Base-by-base conservation (phyloP, 37 sponge, comb jelly and placozoan genomes). In the Eunapius fragilis region DNA sequence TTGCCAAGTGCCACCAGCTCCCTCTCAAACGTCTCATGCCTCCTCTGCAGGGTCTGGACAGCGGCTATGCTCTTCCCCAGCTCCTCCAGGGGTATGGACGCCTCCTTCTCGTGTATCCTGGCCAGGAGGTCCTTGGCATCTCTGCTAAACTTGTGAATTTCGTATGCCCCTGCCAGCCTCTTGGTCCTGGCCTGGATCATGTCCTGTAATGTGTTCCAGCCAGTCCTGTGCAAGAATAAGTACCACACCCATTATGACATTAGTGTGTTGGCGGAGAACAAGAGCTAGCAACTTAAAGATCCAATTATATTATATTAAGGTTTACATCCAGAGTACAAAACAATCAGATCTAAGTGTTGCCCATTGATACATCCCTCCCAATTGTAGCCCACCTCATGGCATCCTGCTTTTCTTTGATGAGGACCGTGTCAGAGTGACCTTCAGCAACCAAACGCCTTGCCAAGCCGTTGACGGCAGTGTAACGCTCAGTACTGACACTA, bases 341-440 rank as follows among this genome's bases (percentile, higher is more conserved):
- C 6, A 41, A 41, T 9, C 41, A 41, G 6, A 9, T 41, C 3
- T 6, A 41, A 41, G 31, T 6, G n/a, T n/a, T n/a, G 78, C 11
- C 26, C 38, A 77, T 77, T 10, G 13, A 49, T 78, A 23, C 30
- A 49, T 23, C 28, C 5, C 25, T 36, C 67, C 58, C 58, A 58
- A 19, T 10, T 17, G 58, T 17, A 2, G n/a, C 90, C 28, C 38
- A 87, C 92, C 91, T 90, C 93, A 94, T 87, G 37, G 85, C 80
- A 75, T 97, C 97, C 38, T 97, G 97, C 36, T 90, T 89, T 47
- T 92, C 93, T 50, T 97, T 94, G 81, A 97, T 94, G 37, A 87
- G 77, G 28, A 97, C 97, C 2, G 97, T 97, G 87, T 97, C 95
- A 50, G 93, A 92, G 82, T 97, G 95, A 10, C 97, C 97, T 50